phyloP scores from a whole-genome alignment of 2,113 vertebrate species.

The Microcebus murinus region DNA sequence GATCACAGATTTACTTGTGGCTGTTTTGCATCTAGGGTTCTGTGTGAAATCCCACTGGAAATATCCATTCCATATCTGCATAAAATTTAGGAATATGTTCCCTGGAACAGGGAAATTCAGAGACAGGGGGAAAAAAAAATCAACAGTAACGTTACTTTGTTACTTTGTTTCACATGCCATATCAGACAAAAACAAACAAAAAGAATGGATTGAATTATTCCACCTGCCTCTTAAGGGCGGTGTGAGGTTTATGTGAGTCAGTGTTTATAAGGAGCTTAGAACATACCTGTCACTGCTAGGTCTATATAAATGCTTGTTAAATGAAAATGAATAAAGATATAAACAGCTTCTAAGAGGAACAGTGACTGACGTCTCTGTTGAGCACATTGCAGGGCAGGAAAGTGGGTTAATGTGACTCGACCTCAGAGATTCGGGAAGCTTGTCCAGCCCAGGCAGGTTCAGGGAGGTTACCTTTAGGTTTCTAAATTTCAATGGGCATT shows the following conservation, averaged over 20 bases:
- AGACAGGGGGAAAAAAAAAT: background rate
- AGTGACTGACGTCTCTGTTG: background rate
- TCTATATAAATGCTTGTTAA: background rate
- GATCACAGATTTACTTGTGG: background rate
- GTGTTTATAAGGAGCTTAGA: background rate
- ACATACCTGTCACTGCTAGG: background rate
- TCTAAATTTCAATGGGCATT: background rate
- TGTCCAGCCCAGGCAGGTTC: background rate
- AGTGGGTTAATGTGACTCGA: background rate
- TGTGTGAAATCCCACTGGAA: background rate
- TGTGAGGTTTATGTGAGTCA: background rate
- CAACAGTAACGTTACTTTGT: background rate
- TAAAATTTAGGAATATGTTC: background rate
- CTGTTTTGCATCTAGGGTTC: background rate
- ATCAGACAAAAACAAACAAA: background rate
- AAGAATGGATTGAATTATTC: background rate
- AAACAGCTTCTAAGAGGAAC: background rate
- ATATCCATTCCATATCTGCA: background rate
- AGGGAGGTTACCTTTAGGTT: background rate
- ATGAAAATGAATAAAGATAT: background rate
- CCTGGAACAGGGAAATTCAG: background rate
- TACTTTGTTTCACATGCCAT: background rate
- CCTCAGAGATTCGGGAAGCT: background rate
- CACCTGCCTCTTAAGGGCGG: background rate
- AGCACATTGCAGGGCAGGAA: background rate